Evolutionary conservation across 2,113 vertebrate genomes (phyloP).

Genomic region (Pelecanus crispus): DNA sequence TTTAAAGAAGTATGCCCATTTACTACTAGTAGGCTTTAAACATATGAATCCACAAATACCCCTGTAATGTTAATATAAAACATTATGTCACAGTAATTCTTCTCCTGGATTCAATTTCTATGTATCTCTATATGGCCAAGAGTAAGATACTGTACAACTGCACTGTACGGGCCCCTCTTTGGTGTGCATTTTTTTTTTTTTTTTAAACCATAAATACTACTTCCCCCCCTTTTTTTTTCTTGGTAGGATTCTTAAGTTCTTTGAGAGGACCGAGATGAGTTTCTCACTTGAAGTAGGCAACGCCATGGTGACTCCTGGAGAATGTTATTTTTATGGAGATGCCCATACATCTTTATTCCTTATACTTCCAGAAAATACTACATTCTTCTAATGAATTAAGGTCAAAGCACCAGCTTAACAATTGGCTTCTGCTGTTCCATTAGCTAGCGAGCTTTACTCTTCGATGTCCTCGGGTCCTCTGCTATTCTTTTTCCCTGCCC

Average conservation of each 20-base stretch:
- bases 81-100: neutral
- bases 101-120: neutral
- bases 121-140: neutral
- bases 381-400: neutral
- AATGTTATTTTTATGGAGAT: neutral
- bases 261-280: neutral
- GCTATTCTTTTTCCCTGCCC: neutral
- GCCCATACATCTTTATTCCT: neutral
- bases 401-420: neutral
- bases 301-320: neutral
- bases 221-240: accelerated
- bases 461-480: neutral
- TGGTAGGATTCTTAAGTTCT: neutral
- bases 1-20: neutral
- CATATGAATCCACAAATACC: neutral
- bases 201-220: neutral
- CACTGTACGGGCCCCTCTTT: neutral
- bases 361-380: neutral
- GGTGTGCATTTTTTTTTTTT: neutral
- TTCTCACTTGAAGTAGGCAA: neutral
- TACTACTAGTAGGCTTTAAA: neutral
- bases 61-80: neutral
- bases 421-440: neutral
- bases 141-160: neutral
- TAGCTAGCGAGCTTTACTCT: neutral